These are phyloP conservation scores for Macrotis lagotis DNA, from an alignment of 2,113 vertebrate species.

Conservation along the genomic window DNA sequence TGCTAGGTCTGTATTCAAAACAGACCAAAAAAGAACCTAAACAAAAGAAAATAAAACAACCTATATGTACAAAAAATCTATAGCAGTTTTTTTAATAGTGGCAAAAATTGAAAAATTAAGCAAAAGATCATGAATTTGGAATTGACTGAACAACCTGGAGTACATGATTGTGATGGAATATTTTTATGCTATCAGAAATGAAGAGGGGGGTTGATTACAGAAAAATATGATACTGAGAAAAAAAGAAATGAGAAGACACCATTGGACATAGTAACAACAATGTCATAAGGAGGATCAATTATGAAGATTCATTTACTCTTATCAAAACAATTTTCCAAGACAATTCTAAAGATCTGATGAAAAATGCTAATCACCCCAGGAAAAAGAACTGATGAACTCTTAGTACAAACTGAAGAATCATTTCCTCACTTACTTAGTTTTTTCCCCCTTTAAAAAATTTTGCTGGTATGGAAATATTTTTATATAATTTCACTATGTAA, in stretches of 20 bases:
- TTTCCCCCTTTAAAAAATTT: background rate
- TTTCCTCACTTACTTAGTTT: background rate
- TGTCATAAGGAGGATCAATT: background rate
- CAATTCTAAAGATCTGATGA: background rate
- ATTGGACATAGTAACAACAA: background rate
- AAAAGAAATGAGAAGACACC: background rate
- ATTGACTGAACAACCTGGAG: no score
- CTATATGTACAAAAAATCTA: no score
- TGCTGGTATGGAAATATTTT: background rate
- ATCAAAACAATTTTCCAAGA: background rate
- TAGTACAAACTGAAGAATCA: background rate
- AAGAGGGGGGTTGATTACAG: background rate
- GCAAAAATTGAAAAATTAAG: no score
- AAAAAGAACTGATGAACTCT: background rate
- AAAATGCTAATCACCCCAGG: background rate
- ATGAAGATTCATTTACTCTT: background rate
- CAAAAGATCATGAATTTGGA: no score
- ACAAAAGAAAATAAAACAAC: no score
- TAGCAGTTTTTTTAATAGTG: no score
- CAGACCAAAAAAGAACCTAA: no score
- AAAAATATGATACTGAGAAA: background rate
- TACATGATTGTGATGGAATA: no score
- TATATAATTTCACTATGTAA: background rate
- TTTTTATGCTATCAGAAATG: background rate
- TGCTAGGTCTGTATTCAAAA: no score